Evolutionary conservation across 2,888 invertebrate species (phyloP), one percentile per base, ranked within the genome.

Genomic region (Drosophila parthenogenetica): DNA sequence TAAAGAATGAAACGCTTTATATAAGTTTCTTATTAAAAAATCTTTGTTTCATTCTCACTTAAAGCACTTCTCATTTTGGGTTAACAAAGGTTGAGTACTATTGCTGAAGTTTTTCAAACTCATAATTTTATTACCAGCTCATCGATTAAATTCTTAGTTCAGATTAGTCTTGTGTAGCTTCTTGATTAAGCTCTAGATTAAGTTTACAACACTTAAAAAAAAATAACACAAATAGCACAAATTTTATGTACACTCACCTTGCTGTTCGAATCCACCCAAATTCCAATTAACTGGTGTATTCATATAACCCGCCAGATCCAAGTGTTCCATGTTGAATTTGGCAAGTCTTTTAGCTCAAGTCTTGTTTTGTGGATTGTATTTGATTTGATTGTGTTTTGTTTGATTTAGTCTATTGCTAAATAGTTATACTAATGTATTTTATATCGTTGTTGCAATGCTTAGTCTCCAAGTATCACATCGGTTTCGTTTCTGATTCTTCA

Each of bases 241-340:
- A 35, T 13, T 16, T 11, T 35, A 37, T 2, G 8, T 19, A 8
- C 5, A 25, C 89, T 85, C 61, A 92, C 92, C 92, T 91, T 92
- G 92, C 67, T 92, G 92, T 63, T 92, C 91, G 66, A 92, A 91
- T 62, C 81, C 77, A 43, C 90, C 87, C 62, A 91, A 46, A 73
- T 90, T 90, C 91, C 91, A 92, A 60, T 79, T 86, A 48, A 90
- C 77, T 40, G 90, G 81, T 50, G 89, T 79, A 29, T 82, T 79
- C 61, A 90, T 60, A 69, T 90, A 90, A 54, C 90, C 91, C 37
- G 91, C 92, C 64, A 92, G 81, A 78, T 92, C 92, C 81, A 92
- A 82, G 66, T 92, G 92, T 69, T 92, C 92, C 92, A 92, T 92
- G 13, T 45, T 65, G 54, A 59, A 65, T 69, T 66, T 75, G 79